Conservation (phyloP, 2,797 vertebrate genomes). For the Chiloscyllium punctatum region DNA sequence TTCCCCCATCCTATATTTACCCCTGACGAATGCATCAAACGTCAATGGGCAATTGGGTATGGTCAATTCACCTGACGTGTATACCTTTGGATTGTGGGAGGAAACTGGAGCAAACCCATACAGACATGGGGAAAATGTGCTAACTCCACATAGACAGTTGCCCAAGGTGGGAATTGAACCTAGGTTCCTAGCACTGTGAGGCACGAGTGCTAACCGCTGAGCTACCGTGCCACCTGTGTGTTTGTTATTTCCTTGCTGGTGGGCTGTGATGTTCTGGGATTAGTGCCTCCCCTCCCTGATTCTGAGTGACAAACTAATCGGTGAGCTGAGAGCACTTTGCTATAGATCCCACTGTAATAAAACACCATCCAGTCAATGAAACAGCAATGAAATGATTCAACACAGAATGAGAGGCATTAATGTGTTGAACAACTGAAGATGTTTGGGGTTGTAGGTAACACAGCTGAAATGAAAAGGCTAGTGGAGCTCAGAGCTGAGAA, state of each 20-base stretch:
- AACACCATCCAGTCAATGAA: conserved; percentile 94
- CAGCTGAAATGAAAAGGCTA: conserved; percentile 83
- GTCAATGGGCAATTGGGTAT: too few relatives aligned
- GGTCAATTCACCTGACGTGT: too few relatives aligned
- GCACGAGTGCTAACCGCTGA: too few relatives aligned
- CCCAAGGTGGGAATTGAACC: too few relatives aligned
- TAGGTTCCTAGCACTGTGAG: too few relatives aligned
- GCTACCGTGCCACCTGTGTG: conserved; percentile 53
- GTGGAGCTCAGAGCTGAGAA: conserved; percentile 79
- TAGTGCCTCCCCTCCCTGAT: conserved; percentile 80
- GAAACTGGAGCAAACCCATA: too few relatives aligned
- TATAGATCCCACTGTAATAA: conserved; percentile 95
- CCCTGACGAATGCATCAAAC: too few relatives aligned
- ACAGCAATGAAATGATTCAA: conserved; percentile 96
- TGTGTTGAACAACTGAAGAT: conserved; percentile 88
- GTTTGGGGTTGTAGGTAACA: conserved; percentile 80
- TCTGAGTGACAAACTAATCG: conserved; percentile 99
- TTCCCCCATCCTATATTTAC: too few relatives aligned
- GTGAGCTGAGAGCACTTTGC: conserved; percentile 81
- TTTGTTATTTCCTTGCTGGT: conserved; percentile 83
- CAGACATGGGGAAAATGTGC: too few relatives aligned
- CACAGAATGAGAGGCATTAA: conserved; percentile 82
- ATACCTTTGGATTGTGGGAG: too few relatives aligned
- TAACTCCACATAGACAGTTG: too few relatives aligned
- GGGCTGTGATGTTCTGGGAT: conserved; percentile 91